Evolutionary conservation across 2,888 invertebrate species (phyloP).

Genomic region (Caenorhabditis angaria): DNA sequence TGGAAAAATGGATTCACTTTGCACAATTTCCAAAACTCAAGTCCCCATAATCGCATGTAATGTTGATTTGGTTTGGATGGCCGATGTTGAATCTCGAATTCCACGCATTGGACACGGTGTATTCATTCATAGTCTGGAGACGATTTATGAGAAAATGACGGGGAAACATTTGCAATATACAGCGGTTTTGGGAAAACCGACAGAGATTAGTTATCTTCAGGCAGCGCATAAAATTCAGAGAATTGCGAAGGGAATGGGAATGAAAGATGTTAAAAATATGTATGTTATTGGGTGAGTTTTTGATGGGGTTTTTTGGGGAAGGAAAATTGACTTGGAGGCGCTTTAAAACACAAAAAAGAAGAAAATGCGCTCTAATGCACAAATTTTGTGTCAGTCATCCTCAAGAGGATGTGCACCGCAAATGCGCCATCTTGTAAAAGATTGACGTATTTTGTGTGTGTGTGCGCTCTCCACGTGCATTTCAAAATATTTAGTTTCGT

Average conservation of each 20-base stretch:
- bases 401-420: too few species aligned
- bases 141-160: conserved; percentile 78
- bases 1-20: conserved; percentile 66
- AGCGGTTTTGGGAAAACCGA: conserved; percentile 77
- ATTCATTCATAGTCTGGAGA: conserved; percentile 78
- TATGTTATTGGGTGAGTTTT: conserved; percentile 78
- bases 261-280: conserved; percentile 76
- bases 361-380: too few species aligned
- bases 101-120: conserved; percentile 80
- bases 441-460: too few species aligned
- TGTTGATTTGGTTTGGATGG: conserved; percentile 80
- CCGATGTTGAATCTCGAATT: conserved; percentile 78
- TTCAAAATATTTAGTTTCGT: too few species aligned
- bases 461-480: too few species aligned
- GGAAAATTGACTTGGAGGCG: too few species aligned
- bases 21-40: conserved; percentile 72
- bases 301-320: too few species aligned
- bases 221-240: conserved; percentile 77
- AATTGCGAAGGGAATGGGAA: conserved; percentile 76
- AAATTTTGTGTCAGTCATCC: too few species aligned
- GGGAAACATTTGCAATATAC: conserved; percentile 77
- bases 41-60: conserved; percentile 80
- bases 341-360: too few species aligned
- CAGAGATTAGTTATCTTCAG: conserved; percentile 78
- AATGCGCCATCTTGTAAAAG: too few species aligned